Percentiles rank a stretch among this genome's conserved stretches.
Conservation (phyloP, 1,140 invertebrate genomes). For the Trichonephila clavipes region DNA sequence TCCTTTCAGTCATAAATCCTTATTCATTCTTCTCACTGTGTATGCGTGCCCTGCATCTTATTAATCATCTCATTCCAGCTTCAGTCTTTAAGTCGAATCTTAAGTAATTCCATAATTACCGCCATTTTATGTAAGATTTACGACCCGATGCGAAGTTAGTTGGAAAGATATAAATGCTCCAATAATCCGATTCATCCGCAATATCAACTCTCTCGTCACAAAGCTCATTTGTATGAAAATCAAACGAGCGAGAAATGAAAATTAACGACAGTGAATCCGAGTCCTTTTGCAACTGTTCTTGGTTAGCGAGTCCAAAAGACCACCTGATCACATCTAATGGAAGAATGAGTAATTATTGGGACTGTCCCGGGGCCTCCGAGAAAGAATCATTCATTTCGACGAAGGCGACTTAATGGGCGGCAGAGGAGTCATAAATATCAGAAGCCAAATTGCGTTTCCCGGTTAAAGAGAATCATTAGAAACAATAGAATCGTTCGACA, state of each 20-base stretch:
- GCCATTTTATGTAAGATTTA: neutral
- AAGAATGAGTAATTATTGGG: neutral
- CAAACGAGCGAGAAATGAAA: neutral
- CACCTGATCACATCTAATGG: neutral
- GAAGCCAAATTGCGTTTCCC: neutral
- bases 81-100: neutral
- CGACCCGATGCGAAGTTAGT: neutral
- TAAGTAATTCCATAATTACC: neutral
- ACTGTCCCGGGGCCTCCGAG: neutral
- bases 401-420: neutral
- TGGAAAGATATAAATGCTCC: neutral
- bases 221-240: neutral
- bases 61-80: too few species aligned
- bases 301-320: neutral
- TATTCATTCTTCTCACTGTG: too few species aligned
- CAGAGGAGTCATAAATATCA: constrained; percentile 1
- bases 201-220: neutral
- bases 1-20: too few species aligned
- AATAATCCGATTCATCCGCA: neutral
- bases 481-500: too few species aligned
- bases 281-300: neutral
- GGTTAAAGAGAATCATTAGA: too few species aligned
- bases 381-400: neutral
- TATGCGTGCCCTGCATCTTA: too few species aligned
- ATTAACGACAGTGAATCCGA: neutral